Percentiles rank a stretch among this genome's conserved stretches.
These are phyloP conservation scores for Platichthys flesus DNA, from an alignment of 2,113 vertebrate species.

Conservation along the genomic window DNA sequence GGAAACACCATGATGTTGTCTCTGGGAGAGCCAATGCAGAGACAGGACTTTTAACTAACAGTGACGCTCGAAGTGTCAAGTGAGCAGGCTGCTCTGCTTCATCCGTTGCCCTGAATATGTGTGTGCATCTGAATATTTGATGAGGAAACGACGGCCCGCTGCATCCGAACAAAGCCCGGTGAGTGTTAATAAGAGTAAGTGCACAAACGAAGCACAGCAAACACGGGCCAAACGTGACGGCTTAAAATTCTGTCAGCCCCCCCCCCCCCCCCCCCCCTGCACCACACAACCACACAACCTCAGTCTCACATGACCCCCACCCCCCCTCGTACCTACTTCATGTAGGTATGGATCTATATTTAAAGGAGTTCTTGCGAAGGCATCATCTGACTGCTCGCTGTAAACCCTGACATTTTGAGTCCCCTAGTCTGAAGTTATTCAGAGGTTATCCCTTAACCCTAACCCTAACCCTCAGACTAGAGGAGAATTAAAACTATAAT, in stretches of 20 bases:
- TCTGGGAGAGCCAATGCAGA: slow-evolving; percentile 4
- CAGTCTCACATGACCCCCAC: slow-evolving; percentile 8
- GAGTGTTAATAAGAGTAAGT: slow-evolving; percentile 70
- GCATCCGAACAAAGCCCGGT: slow-evolving; percentile 49
- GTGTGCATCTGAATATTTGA: slow-evolving; percentile 62
- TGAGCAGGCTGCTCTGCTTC: slow-evolving; percentile 1
- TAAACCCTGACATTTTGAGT: slow-evolving; percentile 15
- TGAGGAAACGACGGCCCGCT: slow-evolving; percentile 45
- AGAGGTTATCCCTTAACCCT: too few relatives aligned
- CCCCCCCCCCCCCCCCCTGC: neutral
- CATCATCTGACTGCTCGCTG: slow-evolving; percentile 1
- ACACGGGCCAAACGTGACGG: slow-evolving; percentile 13
- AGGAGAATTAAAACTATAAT: too few relatives aligned
- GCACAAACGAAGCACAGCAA: slow-evolving; percentile 25
- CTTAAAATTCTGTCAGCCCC: slow-evolving; percentile 3
- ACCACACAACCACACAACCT: neutral
- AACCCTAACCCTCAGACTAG: too few relatives aligned
- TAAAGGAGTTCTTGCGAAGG: slow-evolving; percentile 17
- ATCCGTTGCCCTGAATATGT: slow-evolving; percentile 7
- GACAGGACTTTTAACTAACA: slow-evolving; percentile 49
- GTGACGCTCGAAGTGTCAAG: slow-evolving; percentile 16
- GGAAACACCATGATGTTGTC: neutral
- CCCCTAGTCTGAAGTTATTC: too few relatives aligned
- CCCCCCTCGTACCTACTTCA: neutral
- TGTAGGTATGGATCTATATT: slow-evolving; percentile 36